Percentiles rank a stretch among this genome's conserved stretches.
Conservation (phyloP, 1,140 invertebrate species). For the Bombus pyrosoma region DNA sequence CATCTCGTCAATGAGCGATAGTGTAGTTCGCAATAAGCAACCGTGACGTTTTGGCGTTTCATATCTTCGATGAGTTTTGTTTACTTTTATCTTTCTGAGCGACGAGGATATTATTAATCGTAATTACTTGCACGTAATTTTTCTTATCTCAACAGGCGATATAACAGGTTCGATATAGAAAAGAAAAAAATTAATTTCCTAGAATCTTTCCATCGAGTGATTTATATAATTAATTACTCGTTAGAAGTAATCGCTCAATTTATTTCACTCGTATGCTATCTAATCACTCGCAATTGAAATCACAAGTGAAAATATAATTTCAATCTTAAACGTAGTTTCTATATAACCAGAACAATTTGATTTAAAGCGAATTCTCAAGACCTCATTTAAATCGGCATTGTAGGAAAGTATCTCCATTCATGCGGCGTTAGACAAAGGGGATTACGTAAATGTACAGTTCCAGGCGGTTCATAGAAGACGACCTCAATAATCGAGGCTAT, state of each 20-base stretch:
- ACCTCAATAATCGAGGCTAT: slow-evolving; percentile 58
- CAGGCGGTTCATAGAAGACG: slow-evolving; percentile 52
- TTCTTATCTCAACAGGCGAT: not conserved
- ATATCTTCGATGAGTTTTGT: not conserved
- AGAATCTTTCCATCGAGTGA: not conserved
- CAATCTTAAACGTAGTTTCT: not conserved
- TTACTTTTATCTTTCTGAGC: too few species aligned
- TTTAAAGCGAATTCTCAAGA: not conserved
- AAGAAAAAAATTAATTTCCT: not conserved
- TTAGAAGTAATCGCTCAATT: not conserved
- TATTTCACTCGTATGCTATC: not conserved
- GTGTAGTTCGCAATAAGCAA: not conserved
- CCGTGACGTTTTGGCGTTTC: not conserved
- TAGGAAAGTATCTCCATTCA: slow-evolving; percentile 3
- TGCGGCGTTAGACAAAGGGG: not conserved
- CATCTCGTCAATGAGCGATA: not conserved
- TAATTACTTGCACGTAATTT: not conserved
- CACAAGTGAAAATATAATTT: not conserved
- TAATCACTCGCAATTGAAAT: not conserved
- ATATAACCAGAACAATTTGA: not conserved
- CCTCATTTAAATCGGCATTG: not conserved
- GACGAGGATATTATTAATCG: not conserved
- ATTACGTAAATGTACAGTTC: slow-evolving; percentile 26
- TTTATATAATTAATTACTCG: not conserved
- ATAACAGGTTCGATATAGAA: not conserved